Conservation (phyloP, 2,113 vertebrate genomes). For the Axis porcinus region DNA sequence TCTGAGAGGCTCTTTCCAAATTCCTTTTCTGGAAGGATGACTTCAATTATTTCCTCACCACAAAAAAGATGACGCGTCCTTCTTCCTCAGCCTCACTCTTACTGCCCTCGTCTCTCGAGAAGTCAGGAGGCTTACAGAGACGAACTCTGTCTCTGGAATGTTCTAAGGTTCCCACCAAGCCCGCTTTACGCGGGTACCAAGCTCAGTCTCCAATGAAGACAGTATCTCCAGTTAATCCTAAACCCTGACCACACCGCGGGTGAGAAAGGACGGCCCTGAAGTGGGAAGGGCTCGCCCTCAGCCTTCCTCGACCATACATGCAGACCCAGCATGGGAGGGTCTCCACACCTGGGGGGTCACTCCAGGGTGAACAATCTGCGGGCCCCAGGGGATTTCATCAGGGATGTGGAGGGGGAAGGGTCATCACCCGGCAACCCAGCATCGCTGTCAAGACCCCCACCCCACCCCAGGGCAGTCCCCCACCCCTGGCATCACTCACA, state of each 20-base stretch:
- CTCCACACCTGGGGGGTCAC: rapidly evolving
- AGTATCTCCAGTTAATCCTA: too few relatives aligned
- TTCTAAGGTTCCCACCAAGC: rapidly evolving
- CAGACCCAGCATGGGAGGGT: rapidly evolving
- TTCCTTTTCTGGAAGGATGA: neutral
- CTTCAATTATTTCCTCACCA: neutral
- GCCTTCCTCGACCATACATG: rapidly evolving
- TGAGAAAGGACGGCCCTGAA: rapidly evolving
- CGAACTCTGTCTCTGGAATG: neutral
- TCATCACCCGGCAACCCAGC: rapidly evolving
- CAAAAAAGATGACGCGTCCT: rapidly evolving
- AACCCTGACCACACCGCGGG: rapidly evolving
- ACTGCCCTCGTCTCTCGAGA: rapidly evolving
- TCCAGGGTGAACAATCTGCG: neutral
- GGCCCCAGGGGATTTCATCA: rapidly evolving
- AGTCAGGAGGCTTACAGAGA: neutral
- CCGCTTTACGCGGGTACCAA: rapidly evolving
- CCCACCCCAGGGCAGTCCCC: rapidly evolving
- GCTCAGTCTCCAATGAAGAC: too few relatives aligned
- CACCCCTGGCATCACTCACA: neutral
- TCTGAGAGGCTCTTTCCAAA: neutral
- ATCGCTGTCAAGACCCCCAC: rapidly evolving
- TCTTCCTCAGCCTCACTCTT: neutral
- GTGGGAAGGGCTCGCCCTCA: rapidly evolving
- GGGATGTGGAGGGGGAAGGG: rapidly evolving